Evolutionary conservation across 2,113 vertebrate genomes (phyloP).

Genomic region (Chloropsis hardwickii): DNA sequence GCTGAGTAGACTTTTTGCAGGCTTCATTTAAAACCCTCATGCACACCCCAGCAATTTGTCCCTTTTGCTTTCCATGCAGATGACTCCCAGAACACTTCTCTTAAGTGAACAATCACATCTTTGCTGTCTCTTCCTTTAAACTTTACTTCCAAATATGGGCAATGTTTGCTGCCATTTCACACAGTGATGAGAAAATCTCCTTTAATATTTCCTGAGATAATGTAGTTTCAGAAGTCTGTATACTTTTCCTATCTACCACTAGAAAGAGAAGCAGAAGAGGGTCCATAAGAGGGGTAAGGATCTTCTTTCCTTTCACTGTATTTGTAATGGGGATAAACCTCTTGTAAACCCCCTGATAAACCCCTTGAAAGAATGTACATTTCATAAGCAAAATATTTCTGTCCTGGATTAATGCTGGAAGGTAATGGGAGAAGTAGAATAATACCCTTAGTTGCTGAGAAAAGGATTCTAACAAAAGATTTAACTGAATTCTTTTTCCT

Average conservation of each 20-base stretch:
- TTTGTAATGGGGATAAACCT: neutral
- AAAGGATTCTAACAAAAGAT: neutral
- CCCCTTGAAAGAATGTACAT: neutral
- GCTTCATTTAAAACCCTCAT: constrained; percentile 7
- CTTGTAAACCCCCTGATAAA: no score
- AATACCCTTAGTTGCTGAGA: neutral
- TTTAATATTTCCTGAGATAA: neutral
- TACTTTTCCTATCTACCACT: accelerated
- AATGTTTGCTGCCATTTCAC: neutral
- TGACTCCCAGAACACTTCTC: neutral
- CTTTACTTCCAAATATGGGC: neutral
- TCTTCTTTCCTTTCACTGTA: neutral
- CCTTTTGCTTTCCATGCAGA: neutral
- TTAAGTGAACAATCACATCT: neutral
- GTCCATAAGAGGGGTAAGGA: neutral
- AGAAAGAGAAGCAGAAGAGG: neutral
- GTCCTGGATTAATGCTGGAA: neutral
- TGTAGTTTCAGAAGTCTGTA: neutral
- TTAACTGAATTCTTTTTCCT: neutral
- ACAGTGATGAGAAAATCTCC: neutral
- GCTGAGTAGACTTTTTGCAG: neutral
- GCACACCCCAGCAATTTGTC: neutral
- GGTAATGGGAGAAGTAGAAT: neutral
- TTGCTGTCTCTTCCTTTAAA: neutral
- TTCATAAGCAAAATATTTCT: constrained; percentile 5